Conservation (phyloP, 1,140 invertebrate species). For the Meteorus sp. region DNA sequence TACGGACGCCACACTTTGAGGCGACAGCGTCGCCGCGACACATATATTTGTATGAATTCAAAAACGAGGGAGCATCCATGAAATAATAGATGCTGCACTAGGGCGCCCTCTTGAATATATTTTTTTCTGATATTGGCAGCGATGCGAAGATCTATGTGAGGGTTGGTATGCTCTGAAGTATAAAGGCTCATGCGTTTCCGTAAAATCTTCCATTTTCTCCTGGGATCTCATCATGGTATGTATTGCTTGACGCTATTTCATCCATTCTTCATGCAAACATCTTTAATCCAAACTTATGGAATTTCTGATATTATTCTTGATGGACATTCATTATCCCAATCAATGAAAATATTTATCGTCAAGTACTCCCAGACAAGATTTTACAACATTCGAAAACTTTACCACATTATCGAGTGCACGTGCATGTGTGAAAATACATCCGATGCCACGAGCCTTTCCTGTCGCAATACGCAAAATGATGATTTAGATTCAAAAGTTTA, state of each 20-base stretch:
- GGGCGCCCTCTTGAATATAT: too few species aligned
- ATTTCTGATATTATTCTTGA: not conserved
- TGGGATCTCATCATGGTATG: conserved; percentile 35
- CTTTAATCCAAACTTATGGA: conserved; percentile 6
- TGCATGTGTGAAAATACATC: conserved; percentile 1
- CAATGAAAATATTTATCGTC: not conserved
- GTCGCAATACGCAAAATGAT: conserved; percentile 39
- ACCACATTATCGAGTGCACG: not conserved
- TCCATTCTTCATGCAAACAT: conserved; percentile 14
- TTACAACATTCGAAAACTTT: not conserved
- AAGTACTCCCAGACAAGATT: not conserved
- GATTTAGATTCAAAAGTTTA: conserved; percentile 55
- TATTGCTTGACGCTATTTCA: conserved; percentile 14
- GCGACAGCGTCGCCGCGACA: too few species aligned
- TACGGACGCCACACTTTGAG: too few species aligned
- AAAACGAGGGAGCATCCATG: too few species aligned
- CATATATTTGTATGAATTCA: too few species aligned
- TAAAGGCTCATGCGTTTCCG: not conserved
- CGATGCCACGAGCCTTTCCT: conserved; percentile 22
- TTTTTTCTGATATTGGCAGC: not conserved
- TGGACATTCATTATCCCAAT: not conserved
- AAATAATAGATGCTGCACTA: too few species aligned
- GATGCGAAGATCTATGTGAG: too few species aligned
- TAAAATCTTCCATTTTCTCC: conserved; percentile 39
- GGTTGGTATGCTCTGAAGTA: too few species aligned